Base-by-base conservation (phyloP, 2,797 vertebrate genomes). In the Myotis vivesi region DNA sequence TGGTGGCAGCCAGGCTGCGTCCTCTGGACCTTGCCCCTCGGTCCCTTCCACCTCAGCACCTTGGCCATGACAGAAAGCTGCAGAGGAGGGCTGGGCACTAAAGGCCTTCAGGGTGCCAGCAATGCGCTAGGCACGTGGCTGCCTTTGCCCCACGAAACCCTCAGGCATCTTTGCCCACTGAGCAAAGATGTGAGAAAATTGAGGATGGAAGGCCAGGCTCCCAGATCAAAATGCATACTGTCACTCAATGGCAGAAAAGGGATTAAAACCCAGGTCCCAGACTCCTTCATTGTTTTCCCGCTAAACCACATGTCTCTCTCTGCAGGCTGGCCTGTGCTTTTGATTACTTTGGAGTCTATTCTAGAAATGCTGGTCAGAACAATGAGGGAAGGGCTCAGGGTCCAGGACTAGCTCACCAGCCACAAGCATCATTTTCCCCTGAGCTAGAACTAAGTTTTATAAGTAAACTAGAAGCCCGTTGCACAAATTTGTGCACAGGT, bases 271-370 rank as follows among this genome's bases (percentile, higher is more conserved):
- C 73, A 33, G 51, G 25, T 22, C 62, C 44, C 28, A 41, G 68
- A 7, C 19, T 28, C 44, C 90, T 79, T 66, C 4, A 57, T 62
- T 77, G 75, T 75, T 51, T 30, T 4, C 38, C 22, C 15, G n/a
- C 9, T 87, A 92, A 97, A 93, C 83, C 93, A 5, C 89, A 22
- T 25, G 73, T 77, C 87, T 94, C 77, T 62, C 72, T 95, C 90
- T 94, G 94, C 91, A 95, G 22, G 12, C 33, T 8, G 51, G 91
- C 92, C 82, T 88, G 80, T 84, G 96, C 87, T 82, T 94, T 97
- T 95, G 92, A 95, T 96, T 96, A 89, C 75, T 91, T 97, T 96
- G 88, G 90, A 95, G 90, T 94, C 36, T 85, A 28, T 88, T 96
- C 91, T 13, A 88, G 46, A 93, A 76, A 92, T 22, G 68, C 77